phyloP scores from a whole-genome alignment of 2,113 vertebrate genomes.

The Poecilia latipinna region DNA sequence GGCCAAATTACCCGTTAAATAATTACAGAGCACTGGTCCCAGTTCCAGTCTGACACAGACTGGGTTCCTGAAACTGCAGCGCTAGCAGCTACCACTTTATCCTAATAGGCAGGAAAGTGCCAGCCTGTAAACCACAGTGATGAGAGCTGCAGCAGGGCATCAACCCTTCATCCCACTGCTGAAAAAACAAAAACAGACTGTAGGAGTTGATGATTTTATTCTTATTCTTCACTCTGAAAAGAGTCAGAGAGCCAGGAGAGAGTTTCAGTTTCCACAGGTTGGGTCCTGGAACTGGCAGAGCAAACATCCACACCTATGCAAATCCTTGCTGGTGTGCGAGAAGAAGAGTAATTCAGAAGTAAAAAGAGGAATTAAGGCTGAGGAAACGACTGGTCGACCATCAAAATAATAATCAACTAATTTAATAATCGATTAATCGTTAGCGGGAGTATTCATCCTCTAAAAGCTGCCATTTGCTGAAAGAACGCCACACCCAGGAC shows the following conservation, averaged over 20 bases:
- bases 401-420: no score
- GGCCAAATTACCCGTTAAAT: constrained; percentile 50
- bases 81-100: constrained; percentile 52
- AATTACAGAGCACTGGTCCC: constrained; percentile 58
- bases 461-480: no score
- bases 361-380: no score
- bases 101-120: constrained; percentile 48
- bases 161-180: constrained; percentile 8
- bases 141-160: constrained; percentile 14
- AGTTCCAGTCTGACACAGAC: constrained; percentile 47
- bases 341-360: no score
- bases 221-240: constrained; percentile 3
- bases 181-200: constrained; percentile 1
- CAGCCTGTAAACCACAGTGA: constrained; percentile 53
- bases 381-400: no score
- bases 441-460: no score
- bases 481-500: no score
- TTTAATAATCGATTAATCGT: no score
- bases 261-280: constrained; percentile 27
- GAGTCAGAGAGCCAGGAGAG: background rate
- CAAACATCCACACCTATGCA: constrained; percentile 39
- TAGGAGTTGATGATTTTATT: constrained; percentile 1
- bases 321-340: constrained; percentile 11
- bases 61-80: constrained; percentile 48
- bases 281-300: background rate